Base-by-base conservation (phyloP, 2,113 vertebrate species). In the Callospermophilus lateralis region DNA sequence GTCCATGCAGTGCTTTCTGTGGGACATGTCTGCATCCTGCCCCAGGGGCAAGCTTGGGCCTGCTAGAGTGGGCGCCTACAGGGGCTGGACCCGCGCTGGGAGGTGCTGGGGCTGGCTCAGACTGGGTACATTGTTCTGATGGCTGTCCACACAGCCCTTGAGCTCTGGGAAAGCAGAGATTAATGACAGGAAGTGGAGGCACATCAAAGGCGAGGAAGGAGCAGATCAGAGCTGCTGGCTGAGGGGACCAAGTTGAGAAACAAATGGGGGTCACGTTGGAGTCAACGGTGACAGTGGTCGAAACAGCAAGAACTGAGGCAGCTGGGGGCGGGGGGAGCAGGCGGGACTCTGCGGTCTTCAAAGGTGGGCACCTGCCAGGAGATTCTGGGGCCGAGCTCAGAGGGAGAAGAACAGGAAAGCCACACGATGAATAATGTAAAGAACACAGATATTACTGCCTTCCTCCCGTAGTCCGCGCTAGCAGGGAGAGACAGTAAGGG, bases 201-300 rank as follows among this genome's bases (percentile, higher is more conserved):
- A 68, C 85, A 61, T 79, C 94, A 90, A 88, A 96, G 93, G 32
- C 93, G 30, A 87, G 92, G 78, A 94, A 91, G 45, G 2, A 5
- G 76, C 89, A 24, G 73, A 78, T 72, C 90, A 76, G 95, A 95
- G 92, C 74, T 63, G 61, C 48, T 45, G 93, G 76, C 61, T 51
- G 76, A 74, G 74, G 77, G 58, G 48, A 51, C 68, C 34, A 8
- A 3, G 48, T 5, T 2, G 70, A 39, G 70, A 96, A 48, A 89
- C 65, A 93, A 80, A 86, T 19, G 73, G 48, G 84, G 85, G 55
- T 94, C 94, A 53, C 1, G 20, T 10, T 1, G 0, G 39, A 93
- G 92, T 70, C 89, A 65, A 4, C 78, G 37, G 1, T 3, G 88
- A 42, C 15, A 30, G 61, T 51, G 73, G 81, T 51, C 68, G 19